A percentile compares a stretch with the other conserved stretches of the same genome.
These are phyloP conservation scores for Catharus ustulatus DNA, from an alignment of 2,797 vertebrate species.

Conservation along the genomic window DNA sequence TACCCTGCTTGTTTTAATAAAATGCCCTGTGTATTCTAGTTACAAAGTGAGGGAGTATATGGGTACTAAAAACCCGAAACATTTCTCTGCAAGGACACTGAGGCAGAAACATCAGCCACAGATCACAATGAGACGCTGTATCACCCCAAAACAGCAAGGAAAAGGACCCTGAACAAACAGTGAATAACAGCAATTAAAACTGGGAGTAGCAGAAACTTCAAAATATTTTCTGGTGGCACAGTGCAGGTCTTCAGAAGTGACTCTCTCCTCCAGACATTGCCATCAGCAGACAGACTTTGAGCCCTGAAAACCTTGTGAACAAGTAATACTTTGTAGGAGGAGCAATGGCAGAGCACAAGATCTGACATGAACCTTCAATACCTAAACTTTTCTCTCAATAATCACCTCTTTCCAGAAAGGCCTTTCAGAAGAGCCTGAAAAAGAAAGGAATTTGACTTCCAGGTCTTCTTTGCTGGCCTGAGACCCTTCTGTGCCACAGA, in stretches of 20 bases:
- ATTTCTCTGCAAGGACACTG: background rate
- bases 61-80: background rate
- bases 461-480: background rate
- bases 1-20: background rate
- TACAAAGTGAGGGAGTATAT: background rate
- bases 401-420: background rate
- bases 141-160: accelerated
- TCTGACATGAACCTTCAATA: background rate
- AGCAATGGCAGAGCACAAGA: background rate
- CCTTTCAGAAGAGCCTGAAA: background rate
- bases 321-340: background rate
- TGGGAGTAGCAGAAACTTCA: background rate
- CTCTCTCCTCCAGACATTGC: background rate
- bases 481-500: background rate
- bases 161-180: background rate
- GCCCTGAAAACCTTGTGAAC: background rate
- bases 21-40: background rate
- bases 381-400: background rate
- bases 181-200: background rate
- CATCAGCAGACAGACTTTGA: background rate
- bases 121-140: background rate
- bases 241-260: background rate
- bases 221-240: background rate
- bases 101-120: background rate
- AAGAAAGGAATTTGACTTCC: background rate